A percentile compares a stretch with the other conserved stretches of the same genome.
Evolutionary conservation across 2,888 invertebrate species (phyloP).

Genomic region (Hartigia nigra): DNA sequence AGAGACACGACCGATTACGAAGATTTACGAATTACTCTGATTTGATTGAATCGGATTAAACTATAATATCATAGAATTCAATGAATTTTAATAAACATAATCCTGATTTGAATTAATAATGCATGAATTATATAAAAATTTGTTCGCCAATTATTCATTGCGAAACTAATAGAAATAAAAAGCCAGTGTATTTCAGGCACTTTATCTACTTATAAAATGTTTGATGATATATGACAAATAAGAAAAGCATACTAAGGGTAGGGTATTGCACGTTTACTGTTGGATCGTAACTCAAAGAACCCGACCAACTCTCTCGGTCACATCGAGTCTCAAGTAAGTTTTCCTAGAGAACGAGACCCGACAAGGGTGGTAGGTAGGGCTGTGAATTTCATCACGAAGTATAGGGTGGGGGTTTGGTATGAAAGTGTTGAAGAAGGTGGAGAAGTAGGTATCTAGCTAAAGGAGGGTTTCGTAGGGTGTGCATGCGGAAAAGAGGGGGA

Average conservation of each 20-base stretch:
- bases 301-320: constrained; percentile 23
- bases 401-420: neutral
- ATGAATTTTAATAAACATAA: neutral
- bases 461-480: neutral
- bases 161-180: neutral
- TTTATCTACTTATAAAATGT: neutral
- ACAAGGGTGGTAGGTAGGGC: neutral
- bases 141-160: neutral
- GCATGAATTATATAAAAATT: too few relatives aligned
- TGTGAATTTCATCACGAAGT: neutral
- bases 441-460: neutral
- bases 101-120: too few relatives aligned
- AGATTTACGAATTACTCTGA: neutral
- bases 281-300: constrained; percentile 34
- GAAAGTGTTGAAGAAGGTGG: neutral
- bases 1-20: neutral
- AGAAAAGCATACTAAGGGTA: neutral
- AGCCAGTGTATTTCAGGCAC: neutral
- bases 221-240: neutral
- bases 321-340: neutral
- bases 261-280: neutral
- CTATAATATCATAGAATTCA: neutral
- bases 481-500: constrained; percentile 9
- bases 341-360: constrained; percentile 26
- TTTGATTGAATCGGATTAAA: neutral